Evolutionary conservation across 2,888 invertebrate genomes (phyloP), one percentile per base, ranked within the genome.

Genomic region (Dolomedes plantarius): DNA sequence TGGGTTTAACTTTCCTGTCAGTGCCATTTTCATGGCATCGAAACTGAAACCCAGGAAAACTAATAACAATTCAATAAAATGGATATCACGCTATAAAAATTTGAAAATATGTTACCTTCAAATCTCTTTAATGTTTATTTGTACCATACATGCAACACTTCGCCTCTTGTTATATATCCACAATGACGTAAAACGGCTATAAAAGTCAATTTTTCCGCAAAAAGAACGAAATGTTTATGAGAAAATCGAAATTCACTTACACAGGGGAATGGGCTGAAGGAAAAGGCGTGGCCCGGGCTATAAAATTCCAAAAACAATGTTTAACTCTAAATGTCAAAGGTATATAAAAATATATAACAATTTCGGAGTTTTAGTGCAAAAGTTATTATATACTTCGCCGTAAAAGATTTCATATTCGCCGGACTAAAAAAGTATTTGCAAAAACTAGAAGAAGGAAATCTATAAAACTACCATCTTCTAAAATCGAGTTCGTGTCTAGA

Each of bases 161-260:
- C 19, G 5, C 9, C n/a, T 2, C 16, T 13, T 13, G 41, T 13
- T n/a, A 56, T 23, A 23, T 23, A 56, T 56, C 23, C 16, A 19
- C 56, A 16, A 1, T 16, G 23, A 6, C 56, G 56, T 23, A 56
- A 56, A 56, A 2, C 6, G 56, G 56, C 23, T 23, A 56, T 56
- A 56, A 56, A 56, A 56, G 46, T 56, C 23, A 23, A 19, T 56
- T 56, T 56, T 23, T 16, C 56, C 23, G 3, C 56, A 56, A 56
- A 56, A 56, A 23, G 56, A 11, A 56, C 23, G 5, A 56, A 23
- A 56, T 3, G 2, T 56, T 56, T 56, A 56, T 23, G 56, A 56
- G 56, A 56, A 56, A 56, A 56, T 56, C 56, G 56, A 23, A 56
- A 56, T 56, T 56, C 23, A 56, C 56, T 56, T 56, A 23, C 19